Evolutionary conservation across 2,888 invertebrate genomes (phyloP), one percentile per base, ranked within the genome.

Genomic region (Philereme vetulata): DNA sequence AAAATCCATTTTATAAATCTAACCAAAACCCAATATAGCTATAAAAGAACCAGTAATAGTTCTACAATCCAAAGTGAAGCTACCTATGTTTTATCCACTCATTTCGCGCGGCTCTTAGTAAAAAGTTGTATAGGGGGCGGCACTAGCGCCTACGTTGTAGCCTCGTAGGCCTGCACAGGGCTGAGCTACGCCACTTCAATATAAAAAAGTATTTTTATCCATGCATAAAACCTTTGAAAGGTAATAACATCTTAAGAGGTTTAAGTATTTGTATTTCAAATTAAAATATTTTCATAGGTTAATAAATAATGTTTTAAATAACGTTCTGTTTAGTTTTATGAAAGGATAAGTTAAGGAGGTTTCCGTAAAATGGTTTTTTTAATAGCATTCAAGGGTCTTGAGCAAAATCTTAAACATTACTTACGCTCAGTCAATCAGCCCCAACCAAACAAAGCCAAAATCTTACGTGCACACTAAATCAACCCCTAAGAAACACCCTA

Each of bases 51-150:
- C 21, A 21, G 21, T 21, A 49, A 52, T 63, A 62, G 50, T 59
- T 54, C 32, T 4, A n/a, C 46, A 55, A 6, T 54, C 46, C n/a
- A 10, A 74, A 84, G 88, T 90, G 85, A 90, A 92, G 90, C 90
- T 90, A 90, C 89, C 77, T 85, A 86, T 88, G 87, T 89, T 90
- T 90, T 84, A 90, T 87, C 89, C 89, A 85, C 89, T 91, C 90
- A 91, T 91, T 92, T 89, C 88, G 86, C 89, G 86, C 81, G 90
- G 88, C 88, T 89, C 90, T 89, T 89, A 89, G 87, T 89, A 91
- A 90, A 90, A 91, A 91, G 90, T 92, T 90, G 85, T 86, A 81
- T 75, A 78, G 84, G 81, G 83, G 81, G 78, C 72, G 76, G 72
- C 78, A 80, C 80, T 78, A 80, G 80, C 84, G 80, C 82, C 81